A percentile compares a stretch with the other conserved stretches of the same genome.
Evolutionary conservation across 2,113 vertebrate genomes (phyloP).

Genomic region (Alligator sinensis): DNA sequence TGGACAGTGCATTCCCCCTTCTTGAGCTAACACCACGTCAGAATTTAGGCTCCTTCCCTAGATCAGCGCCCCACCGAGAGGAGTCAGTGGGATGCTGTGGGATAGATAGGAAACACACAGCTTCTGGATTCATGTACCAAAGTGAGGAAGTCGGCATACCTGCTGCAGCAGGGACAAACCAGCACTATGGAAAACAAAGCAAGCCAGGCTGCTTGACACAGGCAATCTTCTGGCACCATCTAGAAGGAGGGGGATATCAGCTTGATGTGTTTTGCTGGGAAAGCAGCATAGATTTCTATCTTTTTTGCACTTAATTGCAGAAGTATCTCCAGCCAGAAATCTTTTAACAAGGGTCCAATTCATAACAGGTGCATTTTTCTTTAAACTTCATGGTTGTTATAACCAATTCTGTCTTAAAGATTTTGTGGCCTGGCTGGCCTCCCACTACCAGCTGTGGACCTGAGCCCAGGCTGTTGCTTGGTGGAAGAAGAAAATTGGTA

Average conservation of each 20-base stretch:
- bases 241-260: background rate
- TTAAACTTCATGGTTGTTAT: conserved; percentile 9
- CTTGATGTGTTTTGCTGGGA: background rate
- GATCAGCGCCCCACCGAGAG: rapidly evolving
- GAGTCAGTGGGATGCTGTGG: background rate
- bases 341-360: conserved; percentile 1
- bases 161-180: background rate
- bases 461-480: rapidly evolving
- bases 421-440: background rate
- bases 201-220: background rate
- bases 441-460: background rate
- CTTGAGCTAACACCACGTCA: background rate
- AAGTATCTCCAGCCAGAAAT: conserved; percentile 6
- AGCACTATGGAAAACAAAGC: conserved; percentile 18
- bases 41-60: background rate
- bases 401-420: background rate
- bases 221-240: background rate
- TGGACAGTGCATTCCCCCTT: background rate
- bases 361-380: background rate
- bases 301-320: conserved; percentile 31
- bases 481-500: background rate
- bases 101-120: background rate
- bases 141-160: conserved; percentile 13
- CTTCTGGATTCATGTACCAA: background rate
- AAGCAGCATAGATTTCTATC: rapidly evolving